Base-by-base conservation (phyloP, 2,113 vertebrate species). In the Spea bombifrons region DNA sequence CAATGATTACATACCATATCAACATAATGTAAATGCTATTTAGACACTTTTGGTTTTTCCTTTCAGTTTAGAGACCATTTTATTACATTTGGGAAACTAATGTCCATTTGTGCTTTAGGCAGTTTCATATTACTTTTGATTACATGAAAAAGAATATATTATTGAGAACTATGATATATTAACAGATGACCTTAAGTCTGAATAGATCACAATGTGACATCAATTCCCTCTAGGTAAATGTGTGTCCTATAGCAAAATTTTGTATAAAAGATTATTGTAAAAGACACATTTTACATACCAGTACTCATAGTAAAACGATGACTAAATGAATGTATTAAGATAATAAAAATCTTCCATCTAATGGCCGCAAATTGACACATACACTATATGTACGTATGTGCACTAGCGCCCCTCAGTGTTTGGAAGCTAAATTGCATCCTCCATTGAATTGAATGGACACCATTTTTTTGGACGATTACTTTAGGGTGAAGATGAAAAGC, bases 91-190 rank as follows among this genome's bases (percentile, higher is more conserved):
- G 5, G 7, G 12, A 59, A 10, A 13, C 6, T 59, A 59, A 59
- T 59, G 55, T 59, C 55, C 55, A 59, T 59, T 59, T 5, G 0
- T 59, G 9, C 55, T 59, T 59, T 59, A 59, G 55, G 55, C 55
- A 59, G 15, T 12, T 59, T 59, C 55, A 59, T 59, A 59, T 59
- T 59, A 59, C 55, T 59, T 59, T 59, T 59, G 55, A 59, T 59
- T 59, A 59, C 55, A 10, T 59, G 55, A 59, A 59, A 12, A 9
- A 59, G 2, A 59, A 59, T 59, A 13, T 13, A 59, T 59, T 9
- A 59, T 59, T 59, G 10, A 2, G 55, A 59, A 59, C 4, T 2
- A 5, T 4, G 9, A 9, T 59, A 59, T 59, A 59, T 59, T 59
- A 13, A 9, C 10, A 59, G 55, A 59, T 13, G 55, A 59, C 3